phyloP scores from a whole-genome alignment of 2,888 invertebrate genomes.

The Orthonevra nobilis region DNA sequence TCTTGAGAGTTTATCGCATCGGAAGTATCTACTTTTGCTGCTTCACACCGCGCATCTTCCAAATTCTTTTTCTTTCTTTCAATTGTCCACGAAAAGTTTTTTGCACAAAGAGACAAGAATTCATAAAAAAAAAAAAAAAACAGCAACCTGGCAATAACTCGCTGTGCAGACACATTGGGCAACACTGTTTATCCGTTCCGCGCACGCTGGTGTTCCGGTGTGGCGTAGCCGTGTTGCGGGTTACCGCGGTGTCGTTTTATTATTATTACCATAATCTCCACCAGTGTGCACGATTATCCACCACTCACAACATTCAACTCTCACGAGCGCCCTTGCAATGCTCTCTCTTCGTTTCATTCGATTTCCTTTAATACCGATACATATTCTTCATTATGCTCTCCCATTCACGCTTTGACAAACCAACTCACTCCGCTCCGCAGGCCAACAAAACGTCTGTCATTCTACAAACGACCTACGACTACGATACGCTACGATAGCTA shows the following conservation, averaged over 20 bases:
- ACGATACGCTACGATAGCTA: constrained; percentile 67
- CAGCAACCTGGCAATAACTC: constrained; percentile 51
- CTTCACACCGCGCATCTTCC: constrained; percentile 2
- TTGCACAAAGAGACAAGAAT: constrained; percentile 11
- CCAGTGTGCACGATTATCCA: constrained; percentile 60
- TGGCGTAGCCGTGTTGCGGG: constrained; percentile 46
- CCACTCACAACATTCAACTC: constrained; percentile 53
- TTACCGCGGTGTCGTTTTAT: constrained; percentile 62
- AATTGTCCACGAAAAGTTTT: constrained; percentile 20
- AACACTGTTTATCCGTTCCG: constrained; percentile 51
- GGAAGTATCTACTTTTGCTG: constrained; percentile 19
- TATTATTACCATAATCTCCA: constrained; percentile 65
- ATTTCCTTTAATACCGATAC: constrained; percentile 27
- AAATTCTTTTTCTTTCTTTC: constrained; percentile 1
- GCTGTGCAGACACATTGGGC: constrained; percentile 34
- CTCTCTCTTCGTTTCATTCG: constrained; percentile 23
- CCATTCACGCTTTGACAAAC: constrained; percentile 45
- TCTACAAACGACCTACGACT: constrained; percentile 69
- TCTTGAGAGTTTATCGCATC: constrained; percentile 52
- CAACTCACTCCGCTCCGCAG: constrained; percentile 4
- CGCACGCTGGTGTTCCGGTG: constrained; percentile 61
- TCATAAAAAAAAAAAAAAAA: background rate
- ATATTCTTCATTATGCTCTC: constrained; percentile 57
- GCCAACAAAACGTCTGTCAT: constrained; percentile 57
- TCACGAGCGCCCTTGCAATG: constrained; percentile 45